These are phyloP conservation scores for Pelecanus crispus DNA, from an alignment of 2,113 vertebrate species.

Conservation along the genomic window DNA sequence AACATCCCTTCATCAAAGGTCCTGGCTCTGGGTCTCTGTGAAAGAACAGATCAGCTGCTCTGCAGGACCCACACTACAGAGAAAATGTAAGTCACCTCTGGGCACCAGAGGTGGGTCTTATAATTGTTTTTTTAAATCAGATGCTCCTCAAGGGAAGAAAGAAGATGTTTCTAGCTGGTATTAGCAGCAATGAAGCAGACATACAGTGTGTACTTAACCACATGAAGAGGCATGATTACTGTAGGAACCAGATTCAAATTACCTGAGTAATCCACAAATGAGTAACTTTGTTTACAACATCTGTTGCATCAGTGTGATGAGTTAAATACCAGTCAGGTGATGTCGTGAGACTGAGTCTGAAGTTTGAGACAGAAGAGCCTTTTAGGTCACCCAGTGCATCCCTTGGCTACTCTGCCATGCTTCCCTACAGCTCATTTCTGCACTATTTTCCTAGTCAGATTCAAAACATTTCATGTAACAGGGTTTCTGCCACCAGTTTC, in stretches of 20 bases:
- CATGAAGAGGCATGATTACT: background rate
- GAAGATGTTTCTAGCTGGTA: background rate
- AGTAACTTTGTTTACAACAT: conserved; percentile 20
- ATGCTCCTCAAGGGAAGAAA: background rate
- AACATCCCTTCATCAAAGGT: background rate
- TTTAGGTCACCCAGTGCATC: background rate
- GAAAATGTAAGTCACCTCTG: background rate
- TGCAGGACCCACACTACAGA: background rate
- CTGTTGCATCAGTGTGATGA: conserved; percentile 15
- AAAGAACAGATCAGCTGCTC: background rate
- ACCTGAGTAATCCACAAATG: background rate
- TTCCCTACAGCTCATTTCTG: background rate
- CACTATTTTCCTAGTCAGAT: background rate
- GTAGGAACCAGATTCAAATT: background rate
- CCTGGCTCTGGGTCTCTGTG: background rate
- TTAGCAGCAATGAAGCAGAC: background rate
- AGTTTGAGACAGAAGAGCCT: background rate
- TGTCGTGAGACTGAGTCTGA: background rate
- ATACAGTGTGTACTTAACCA: background rate
- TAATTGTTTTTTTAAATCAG: background rate
- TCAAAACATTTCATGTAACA: background rate
- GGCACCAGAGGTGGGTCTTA: background rate
- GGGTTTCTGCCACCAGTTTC: background rate
- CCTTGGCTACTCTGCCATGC: background rate
- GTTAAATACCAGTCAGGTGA: conserved; percentile 14